Percentiles rank a stretch among this genome's conserved stretches.
Conservation (phyloP, 2,888 invertebrate species). For the Lepidocyrtinus sp. region DNA sequence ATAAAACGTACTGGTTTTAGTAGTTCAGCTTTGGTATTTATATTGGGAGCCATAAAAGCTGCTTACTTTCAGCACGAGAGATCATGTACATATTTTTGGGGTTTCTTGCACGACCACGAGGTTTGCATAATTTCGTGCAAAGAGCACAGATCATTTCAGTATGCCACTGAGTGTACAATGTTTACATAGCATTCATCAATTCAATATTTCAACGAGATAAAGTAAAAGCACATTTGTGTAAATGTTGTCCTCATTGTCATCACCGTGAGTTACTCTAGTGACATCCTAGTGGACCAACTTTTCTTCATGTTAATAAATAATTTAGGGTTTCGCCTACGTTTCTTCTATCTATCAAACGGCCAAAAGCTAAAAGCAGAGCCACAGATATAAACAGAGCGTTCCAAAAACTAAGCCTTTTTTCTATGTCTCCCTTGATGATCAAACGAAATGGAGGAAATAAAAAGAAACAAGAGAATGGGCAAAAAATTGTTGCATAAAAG, state of each 20-base stretch:
- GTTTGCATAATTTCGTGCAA: background rate
- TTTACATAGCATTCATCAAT: background rate
- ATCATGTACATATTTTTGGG: background rate
- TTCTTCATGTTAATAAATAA: slow-evolving; percentile 17
- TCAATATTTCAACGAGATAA: no score
- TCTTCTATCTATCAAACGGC: background rate
- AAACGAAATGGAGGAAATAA: slow-evolving; percentile 10
- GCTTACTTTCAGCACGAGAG: background rate
- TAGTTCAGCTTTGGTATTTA: background rate
- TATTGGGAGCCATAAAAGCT: background rate
- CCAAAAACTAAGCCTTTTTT: background rate
- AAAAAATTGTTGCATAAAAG: slow-evolving; percentile 11
- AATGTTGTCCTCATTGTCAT: slow-evolving; percentile 16
- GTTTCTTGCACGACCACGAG: background rate
- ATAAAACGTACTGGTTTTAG: background rate
- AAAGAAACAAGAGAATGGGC: slow-evolving; percentile 9
- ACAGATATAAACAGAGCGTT: background rate
- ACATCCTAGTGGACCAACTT: slow-evolving; percentile 20
- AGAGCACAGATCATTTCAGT: background rate
- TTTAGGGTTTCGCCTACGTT: background rate
- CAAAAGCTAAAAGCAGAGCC: background rate
- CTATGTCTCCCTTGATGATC: slow-evolving; percentile 13
- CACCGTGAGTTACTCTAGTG: background rate
- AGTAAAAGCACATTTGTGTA: background rate
- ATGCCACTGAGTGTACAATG: background rate